Conservation (phyloP, 2,888 invertebrate species). For the Drosophila merina region DNA sequence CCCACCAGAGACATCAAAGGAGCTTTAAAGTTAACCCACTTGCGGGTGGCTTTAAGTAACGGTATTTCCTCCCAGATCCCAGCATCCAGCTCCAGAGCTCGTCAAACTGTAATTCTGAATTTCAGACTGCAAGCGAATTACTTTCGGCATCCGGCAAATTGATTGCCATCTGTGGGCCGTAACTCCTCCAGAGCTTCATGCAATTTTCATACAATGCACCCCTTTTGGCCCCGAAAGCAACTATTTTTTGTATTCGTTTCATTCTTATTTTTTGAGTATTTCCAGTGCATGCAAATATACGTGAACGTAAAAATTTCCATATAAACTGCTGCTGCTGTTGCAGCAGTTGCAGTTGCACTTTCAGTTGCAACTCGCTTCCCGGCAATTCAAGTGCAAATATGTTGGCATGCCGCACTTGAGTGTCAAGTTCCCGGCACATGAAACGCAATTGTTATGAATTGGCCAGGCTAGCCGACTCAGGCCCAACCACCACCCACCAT, state of each 20-base stretch:
- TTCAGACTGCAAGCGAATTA: conserved; percentile 53
- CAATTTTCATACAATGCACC: conserved; percentile 57
- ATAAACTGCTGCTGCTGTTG: conserved; percentile 54
- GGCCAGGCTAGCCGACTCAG: conserved; percentile 35
- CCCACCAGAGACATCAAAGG: conserved; percentile 30
- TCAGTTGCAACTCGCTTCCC: conserved; percentile 27
- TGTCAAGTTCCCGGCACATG: conserved; percentile 69
- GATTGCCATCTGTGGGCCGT: conserved; percentile 58
- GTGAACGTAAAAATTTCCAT: conserved; percentile 68
- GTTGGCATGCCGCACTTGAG: conserved; percentile 74
- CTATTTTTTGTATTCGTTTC: neutral
- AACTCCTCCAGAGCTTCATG: conserved; percentile 27
- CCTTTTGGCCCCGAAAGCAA: conserved; percentile 22
- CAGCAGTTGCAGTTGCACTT: conserved; percentile 37
- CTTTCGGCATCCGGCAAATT: conserved; percentile 60
- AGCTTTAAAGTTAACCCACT: conserved; percentile 19
- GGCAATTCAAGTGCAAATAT: conserved; percentile 75
- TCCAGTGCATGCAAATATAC: conserved; percentile 61
- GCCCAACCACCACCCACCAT: neutral
- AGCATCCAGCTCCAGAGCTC: conserved; percentile 3
- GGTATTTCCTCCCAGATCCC: neutral
- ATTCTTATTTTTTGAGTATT: conserved; percentile 14
- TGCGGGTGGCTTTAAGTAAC: conserved; percentile 25
- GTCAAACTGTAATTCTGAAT: conserved; percentile 38
- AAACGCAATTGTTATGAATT: conserved; percentile 76